Evolutionary conservation across 2,113 vertebrate species (phyloP).

Genomic region (Microcebus ravelobensis): DNA sequence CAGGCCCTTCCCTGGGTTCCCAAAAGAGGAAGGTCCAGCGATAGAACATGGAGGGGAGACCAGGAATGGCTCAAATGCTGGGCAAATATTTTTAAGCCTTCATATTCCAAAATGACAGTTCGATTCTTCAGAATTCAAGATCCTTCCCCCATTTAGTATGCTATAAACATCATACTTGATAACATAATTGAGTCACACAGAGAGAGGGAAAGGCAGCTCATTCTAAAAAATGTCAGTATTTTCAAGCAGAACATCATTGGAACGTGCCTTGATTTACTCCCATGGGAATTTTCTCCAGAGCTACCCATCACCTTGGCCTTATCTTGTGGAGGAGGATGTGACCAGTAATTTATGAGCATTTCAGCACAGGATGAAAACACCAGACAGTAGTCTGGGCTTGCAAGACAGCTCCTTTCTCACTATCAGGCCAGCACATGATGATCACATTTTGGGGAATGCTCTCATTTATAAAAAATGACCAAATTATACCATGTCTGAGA

Average conservation of each 20-base stretch:
- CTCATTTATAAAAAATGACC: constrained; percentile 61
- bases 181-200: constrained; percentile 9
- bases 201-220: background rate
- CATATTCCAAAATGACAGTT: constrained; percentile 39
- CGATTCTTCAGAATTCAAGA: background rate
- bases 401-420: background rate
- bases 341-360: background rate
- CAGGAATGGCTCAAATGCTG: background rate
- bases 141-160: background rate
- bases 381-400: constrained; percentile 16
- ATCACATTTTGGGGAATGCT: background rate
- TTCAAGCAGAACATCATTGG: constrained; percentile 13
- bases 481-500: constrained; percentile 38
- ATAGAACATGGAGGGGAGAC: background rate
- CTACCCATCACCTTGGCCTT: background rate
- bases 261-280: background rate
- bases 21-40: background rate
- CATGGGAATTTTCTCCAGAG: background rate
- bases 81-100: background rate
- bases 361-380: background rate
- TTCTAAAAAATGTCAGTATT: constrained; percentile 16
- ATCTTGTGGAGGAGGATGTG: background rate
- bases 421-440: background rate
- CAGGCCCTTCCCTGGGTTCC: background rate
- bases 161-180: background rate